phyloP scores from a whole-genome alignment of 2,113 vertebrate species.

The Dromas ardeola region DNA sequence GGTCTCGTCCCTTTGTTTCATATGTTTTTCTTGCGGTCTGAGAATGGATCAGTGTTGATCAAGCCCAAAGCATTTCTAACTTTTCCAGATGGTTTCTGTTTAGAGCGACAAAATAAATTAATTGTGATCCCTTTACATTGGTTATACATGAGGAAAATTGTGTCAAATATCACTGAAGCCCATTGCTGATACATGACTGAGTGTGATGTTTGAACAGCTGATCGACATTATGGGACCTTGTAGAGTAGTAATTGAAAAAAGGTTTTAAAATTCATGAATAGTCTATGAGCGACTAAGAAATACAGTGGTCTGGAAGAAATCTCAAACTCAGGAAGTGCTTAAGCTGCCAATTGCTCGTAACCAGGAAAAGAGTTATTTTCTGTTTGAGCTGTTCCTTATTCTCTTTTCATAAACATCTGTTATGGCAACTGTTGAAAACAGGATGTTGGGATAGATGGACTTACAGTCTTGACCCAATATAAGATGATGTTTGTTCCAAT shows the following conservation, averaged over 20 bases:
- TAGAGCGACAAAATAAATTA: not conserved
- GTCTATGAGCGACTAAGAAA: not conserved
- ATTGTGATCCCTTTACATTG: not conserved
- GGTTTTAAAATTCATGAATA: not conserved
- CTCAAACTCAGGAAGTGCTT: not conserved
- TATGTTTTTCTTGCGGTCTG: not conserved
- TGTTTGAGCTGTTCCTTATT: not conserved
- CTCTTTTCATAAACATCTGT: conserved; percentile 11
- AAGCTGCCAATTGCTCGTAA: not conserved
- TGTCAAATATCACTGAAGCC: not conserved
- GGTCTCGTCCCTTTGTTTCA: not conserved
- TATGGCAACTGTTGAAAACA: not conserved
- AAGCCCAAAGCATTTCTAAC: not conserved
- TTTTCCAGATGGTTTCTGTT: not conserved
- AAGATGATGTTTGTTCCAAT: not conserved
- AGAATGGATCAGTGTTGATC: not conserved
- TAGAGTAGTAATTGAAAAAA: not conserved
- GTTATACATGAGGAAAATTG: not conserved
- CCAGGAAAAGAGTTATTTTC: conserved; percentile 19
- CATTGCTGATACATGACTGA: not conserved
- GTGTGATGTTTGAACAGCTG: conserved; percentile 10
- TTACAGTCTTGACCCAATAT: not conserved
- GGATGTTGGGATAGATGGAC: not conserved
- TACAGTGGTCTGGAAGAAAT: conserved; percentile 11
- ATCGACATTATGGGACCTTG: not conserved